Evolutionary conservation across 2,888 invertebrate species (phyloP).

Genomic region (Sialis lutaria): DNA sequence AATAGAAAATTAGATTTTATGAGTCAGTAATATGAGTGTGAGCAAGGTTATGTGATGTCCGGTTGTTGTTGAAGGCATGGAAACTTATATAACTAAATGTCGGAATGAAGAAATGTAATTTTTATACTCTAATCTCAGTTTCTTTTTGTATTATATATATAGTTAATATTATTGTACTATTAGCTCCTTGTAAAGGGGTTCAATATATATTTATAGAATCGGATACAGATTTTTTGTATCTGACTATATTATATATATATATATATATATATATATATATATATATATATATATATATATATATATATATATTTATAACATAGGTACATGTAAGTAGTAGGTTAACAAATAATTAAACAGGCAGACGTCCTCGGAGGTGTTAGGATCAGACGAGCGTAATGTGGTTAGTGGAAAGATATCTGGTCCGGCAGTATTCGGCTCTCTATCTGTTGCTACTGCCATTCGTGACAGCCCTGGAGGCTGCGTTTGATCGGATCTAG

Average conservation of each 20-base stretch:
- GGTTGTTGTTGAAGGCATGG: too few relatives aligned
- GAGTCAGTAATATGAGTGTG: not conserved
- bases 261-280: not conserved
- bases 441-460: not conserved
- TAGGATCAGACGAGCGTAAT: conserved; percentile 3
- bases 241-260: not conserved
- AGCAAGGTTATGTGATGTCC: too few relatives aligned
- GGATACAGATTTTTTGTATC: not conserved
- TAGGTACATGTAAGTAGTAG: too few relatives aligned
- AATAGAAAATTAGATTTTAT: not conserved
- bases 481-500: too few relatives aligned
- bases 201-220: not conserved
- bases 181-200: conserved; percentile 2
- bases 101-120: conserved; percentile 3
- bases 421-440: not conserved
- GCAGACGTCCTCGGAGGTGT: conserved; percentile 5
- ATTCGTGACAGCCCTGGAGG: too few relatives aligned
- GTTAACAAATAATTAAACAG: conserved; percentile 1
- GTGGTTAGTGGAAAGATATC: conserved; percentile 5
- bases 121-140: conserved; percentile 6
- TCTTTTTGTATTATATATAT: conserved; percentile 6
- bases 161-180: conserved; percentile 2
- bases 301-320: conserved; percentile 3
- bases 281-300: conserved; percentile 3
- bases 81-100: not conserved